phyloP scores from a whole-genome alignment of 2,797 vertebrate genomes.

The Myoxocephalus aenaeus region DNA sequence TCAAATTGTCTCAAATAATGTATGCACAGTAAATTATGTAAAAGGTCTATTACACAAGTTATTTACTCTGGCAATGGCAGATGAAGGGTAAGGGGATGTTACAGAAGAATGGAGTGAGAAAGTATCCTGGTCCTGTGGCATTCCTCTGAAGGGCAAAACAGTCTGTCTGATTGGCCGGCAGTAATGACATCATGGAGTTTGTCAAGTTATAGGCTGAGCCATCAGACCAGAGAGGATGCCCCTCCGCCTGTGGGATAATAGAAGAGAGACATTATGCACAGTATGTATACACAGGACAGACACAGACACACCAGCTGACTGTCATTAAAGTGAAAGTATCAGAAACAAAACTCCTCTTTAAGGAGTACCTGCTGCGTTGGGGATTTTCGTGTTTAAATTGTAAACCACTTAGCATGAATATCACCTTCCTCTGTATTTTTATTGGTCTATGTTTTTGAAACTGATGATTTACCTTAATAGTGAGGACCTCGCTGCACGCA shows the following conservation, averaged over 20 bases:
- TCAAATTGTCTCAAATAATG: not conserved
- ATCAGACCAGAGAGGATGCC: conserved; percentile 86
- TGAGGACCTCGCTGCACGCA: not conserved
- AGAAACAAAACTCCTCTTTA: conserved; percentile 51
- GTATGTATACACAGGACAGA: not conserved
- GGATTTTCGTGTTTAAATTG: conserved; percentile 27
- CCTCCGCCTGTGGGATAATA: conserved; percentile 83
- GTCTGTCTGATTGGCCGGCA: conserved; percentile 86
- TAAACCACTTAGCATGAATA: conserved; percentile 15
- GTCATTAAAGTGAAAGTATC: conserved; percentile 26
- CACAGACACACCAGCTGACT: not conserved
- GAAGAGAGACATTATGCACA: conserved; percentile 6
- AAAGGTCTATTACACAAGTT: conserved; percentile 4
- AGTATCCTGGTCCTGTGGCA: conserved; percentile 84
- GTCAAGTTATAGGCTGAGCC: conserved; percentile 83
- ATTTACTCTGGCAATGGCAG: conserved; percentile 92
- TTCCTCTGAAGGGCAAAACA: conserved; percentile 91
- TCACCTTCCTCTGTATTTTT: not conserved
- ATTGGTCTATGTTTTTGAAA: not conserved
- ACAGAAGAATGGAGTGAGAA: conserved; percentile 90
- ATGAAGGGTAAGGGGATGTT: conserved; percentile 88
- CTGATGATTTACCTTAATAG: not conserved
- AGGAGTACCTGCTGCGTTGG: conserved; percentile 29
- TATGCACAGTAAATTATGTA: not conserved
- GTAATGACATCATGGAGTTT: conserved; percentile 67